Evolutionary conservation across 2,797 vertebrate species (phyloP).

Genomic region (Pelochelys cantorii): DNA sequence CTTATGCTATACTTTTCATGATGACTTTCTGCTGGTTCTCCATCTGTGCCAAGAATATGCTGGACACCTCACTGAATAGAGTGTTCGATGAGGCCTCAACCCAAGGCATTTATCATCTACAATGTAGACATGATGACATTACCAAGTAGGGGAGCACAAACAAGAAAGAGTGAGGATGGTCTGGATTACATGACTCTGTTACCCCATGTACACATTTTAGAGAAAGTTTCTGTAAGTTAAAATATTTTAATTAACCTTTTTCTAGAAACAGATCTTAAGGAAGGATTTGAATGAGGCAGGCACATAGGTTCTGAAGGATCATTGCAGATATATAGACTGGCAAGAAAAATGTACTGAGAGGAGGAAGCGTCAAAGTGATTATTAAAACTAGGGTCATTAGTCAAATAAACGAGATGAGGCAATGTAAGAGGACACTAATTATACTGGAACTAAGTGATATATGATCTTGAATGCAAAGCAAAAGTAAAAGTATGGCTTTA

Average conservation of each 20-base stretch:
- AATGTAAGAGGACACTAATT: neutral
- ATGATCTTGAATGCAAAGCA: neutral
- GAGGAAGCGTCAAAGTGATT: neutral
- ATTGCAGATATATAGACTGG: neutral
- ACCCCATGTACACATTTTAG: neutral
- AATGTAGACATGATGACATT: neutral
- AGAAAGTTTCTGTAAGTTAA: neutral
- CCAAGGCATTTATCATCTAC: neutral
- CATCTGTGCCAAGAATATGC: neutral
- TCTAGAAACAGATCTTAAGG: neutral
- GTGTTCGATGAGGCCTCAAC: neutral
- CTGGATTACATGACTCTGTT: neutral
- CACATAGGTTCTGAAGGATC: neutral
- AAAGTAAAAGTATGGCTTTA: neutral
- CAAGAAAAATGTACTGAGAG: neutral
- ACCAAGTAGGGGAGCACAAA: neutral
- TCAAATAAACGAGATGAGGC: neutral
- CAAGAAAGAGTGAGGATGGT: neutral
- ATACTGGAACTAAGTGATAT: neutral
- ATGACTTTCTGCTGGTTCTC: neutral
- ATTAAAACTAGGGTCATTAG: neutral
- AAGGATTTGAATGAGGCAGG: neutral
- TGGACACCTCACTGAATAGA: accelerated
- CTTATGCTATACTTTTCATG: neutral
- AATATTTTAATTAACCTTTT: neutral